Percentiles rank a stretch among this genome's conserved stretches.
Conservation (phyloP, 2,113 vertebrate species). For the Limanda limanda region DNA sequence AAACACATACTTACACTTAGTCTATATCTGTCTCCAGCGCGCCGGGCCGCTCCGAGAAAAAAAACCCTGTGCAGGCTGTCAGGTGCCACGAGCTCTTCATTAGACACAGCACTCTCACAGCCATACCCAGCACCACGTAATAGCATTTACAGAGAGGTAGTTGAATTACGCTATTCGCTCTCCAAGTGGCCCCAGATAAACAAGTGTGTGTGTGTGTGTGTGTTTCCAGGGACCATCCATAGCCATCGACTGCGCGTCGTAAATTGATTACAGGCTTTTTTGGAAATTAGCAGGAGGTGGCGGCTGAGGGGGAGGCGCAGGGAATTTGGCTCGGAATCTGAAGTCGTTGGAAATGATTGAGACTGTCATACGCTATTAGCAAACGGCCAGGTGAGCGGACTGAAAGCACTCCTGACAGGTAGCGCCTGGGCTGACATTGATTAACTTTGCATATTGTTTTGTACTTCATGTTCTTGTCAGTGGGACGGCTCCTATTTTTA, state of each 20-base stretch:
- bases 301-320: not conserved
- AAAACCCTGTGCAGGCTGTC: constrained; percentile 51
- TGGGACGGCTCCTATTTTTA: constrained; percentile 30
- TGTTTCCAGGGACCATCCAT: constrained; percentile 18
- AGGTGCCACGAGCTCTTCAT: constrained; percentile 66
- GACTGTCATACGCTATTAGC: constrained; percentile 61
- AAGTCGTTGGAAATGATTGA: constrained; percentile 60
- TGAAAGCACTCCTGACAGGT: constrained; percentile 56
- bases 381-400: constrained; percentile 27
- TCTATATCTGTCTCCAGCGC: constrained; percentile 27
- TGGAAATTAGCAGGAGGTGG: constrained; percentile 43
- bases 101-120: constrained; percentile 61
- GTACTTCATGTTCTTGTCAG: constrained; percentile 14
- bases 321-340: constrained; percentile 65
- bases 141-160: constrained; percentile 70
- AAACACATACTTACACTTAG: constrained; percentile 21
- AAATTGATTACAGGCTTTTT: constrained; percentile 62
- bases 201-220: not conserved
- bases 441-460: constrained; percentile 37
- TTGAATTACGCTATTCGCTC: constrained; percentile 62
- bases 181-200: constrained; percentile 46
- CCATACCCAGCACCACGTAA: constrained; percentile 63
- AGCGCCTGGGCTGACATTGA: constrained; percentile 22
- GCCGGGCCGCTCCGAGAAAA: constrained; percentile 21
- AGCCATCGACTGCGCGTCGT: constrained; percentile 32